These are phyloP conservation scores for Candidula unifasciata DNA, from an alignment of 2,888 invertebrate genomes.

Conservation along the genomic window DNA sequence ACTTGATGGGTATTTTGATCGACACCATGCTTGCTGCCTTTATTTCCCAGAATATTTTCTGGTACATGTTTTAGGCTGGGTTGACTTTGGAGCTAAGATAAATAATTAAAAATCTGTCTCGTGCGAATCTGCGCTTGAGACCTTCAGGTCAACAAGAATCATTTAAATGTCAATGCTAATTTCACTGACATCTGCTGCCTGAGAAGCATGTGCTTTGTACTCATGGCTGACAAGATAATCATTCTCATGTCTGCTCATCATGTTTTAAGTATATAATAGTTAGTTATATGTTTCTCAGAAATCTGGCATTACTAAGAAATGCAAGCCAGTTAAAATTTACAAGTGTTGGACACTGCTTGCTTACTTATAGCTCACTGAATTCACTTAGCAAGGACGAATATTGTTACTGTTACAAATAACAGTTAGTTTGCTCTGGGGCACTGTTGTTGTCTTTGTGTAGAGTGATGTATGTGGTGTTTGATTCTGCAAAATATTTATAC, in stretches of 20 bases:
- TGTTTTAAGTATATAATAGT: no score
- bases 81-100: no score
- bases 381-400: neutral
- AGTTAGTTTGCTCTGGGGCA: neutral
- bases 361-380: neutral
- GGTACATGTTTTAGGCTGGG: no score
- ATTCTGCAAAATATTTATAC: no score
- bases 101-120: no score
- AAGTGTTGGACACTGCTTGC: conserved; percentile 19
- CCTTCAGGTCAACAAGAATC: no score
- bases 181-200: conserved; percentile 14
- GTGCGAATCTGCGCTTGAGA: no score
- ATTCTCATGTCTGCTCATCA: neutral
- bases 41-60: no score
- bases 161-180: neutral
- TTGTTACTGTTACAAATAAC: neutral
- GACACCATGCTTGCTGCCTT: no score
- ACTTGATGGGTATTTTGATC: no score
- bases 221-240: neutral
- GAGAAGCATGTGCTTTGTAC: conserved; percentile 30
- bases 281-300: neutral
- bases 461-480: no score
- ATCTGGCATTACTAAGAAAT: neutral
- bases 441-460: neutral
- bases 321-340: neutral